phyloP scores from a whole-genome alignment of 37 sponge, comb jelly and placozoan genomes.

The Tethya wilhelma region DNA sequence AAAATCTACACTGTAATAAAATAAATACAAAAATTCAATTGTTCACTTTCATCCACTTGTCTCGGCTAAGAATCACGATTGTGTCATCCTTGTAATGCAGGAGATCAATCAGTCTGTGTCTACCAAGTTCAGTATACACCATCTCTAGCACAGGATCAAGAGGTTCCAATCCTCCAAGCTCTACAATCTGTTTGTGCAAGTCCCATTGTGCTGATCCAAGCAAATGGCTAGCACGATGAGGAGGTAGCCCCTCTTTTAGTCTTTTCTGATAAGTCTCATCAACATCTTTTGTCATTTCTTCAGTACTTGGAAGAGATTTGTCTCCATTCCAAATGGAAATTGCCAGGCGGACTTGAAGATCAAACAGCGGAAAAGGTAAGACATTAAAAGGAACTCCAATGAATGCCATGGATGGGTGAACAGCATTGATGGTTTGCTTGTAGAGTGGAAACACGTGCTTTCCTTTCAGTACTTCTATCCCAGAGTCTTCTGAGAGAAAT shows the following conservation, averaged over 20 bases:
- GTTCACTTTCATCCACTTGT: slow-evolving; percentile 24
- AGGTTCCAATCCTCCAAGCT: slow-evolving; percentile 19
- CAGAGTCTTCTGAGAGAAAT: slow-evolving; percentile 60
- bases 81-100: slow-evolving; percentile 17
- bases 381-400: slow-evolving; percentile 49
- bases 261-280: slow-evolving; percentile 36
- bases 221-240: slow-evolving; percentile 40
- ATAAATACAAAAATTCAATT: too few relatives aligned
- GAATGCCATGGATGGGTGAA: slow-evolving; percentile 71
- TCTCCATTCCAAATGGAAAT: slow-evolving; percentile 58
- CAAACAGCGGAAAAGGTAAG: slow-evolving; percentile 46
- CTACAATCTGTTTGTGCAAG: slow-evolving; percentile 27
- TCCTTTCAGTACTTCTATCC: slow-evolving; percentile 28
- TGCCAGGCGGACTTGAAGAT: slow-evolving; percentile 54
- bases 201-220: slow-evolving; percentile 66
- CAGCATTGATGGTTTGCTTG: slow-evolving; percentile 74
- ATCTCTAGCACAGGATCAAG: slow-evolving; percentile 15
- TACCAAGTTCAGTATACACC: slow-evolving; percentile 21
- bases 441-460: slow-evolving; percentile 62
- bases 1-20: too few relatives aligned
- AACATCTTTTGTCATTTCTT: slow-evolving; percentile 61
- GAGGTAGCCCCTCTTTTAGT: slow-evolving; percentile 34
- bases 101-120: slow-evolving; percentile 20
- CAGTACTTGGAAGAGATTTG: slow-evolving; percentile 44
- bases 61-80: neutral